Evolutionary conservation across 1,140 invertebrate genomes (phyloP).

Genomic region (Brachionus calyciflorus): DNA sequence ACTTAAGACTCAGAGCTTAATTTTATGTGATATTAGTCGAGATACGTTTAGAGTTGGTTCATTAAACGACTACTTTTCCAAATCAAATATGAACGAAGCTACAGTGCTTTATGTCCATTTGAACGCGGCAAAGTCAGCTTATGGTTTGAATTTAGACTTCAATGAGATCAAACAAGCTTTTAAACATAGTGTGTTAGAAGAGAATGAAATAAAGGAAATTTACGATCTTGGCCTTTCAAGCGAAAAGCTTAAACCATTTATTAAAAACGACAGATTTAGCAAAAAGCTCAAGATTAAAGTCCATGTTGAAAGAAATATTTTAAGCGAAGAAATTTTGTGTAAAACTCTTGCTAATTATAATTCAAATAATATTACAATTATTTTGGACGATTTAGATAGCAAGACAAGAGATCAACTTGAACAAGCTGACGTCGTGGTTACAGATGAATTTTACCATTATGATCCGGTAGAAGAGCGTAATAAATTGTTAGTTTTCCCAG

Average conservation of each 20-base stretch:
- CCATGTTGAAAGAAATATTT: not conserved
- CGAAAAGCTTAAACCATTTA: not conserved
- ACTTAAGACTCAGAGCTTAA: not conserved
- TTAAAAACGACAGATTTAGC: not conserved
- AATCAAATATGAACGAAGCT: not conserved
- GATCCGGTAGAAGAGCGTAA: not conserved
- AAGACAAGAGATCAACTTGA: not conserved
- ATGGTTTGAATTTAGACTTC: not conserved
- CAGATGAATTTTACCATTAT: not conserved
- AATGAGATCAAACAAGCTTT: not conserved
- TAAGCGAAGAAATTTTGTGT: not conserved
- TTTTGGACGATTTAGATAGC: not conserved
- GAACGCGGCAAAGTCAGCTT: not conserved
- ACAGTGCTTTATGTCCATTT: not conserved
- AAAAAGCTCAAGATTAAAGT: constrained; percentile 6
- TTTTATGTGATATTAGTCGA: not conserved
- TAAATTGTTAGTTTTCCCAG: not conserved
- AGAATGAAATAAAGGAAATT: not conserved
- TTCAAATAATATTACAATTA: not conserved
- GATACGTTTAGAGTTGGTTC: not conserved
- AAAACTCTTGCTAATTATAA: not conserved
- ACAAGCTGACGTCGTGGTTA: not conserved
- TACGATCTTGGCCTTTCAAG: not conserved
- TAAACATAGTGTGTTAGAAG: not conserved
- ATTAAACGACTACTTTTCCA: not conserved